These are phyloP conservation scores for Amphipyra tragopoginis DNA, from an alignment of 2,888 invertebrate genomes.

Conservation along the genomic window DNA sequence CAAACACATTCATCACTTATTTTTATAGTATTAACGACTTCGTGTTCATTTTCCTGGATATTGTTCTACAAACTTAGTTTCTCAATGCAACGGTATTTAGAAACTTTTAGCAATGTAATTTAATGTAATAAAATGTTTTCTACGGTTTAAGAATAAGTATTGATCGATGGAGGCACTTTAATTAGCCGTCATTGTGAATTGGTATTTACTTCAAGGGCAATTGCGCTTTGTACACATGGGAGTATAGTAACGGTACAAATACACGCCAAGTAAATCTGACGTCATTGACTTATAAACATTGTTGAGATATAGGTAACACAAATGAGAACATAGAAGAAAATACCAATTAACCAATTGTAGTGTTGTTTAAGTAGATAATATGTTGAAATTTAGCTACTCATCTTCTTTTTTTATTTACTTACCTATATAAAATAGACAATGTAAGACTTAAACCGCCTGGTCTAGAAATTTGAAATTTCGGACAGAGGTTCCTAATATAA, in stretches of 20 bases:
- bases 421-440: too few species aligned
- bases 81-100: conserved; percentile 17
- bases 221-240: conserved; percentile 54
- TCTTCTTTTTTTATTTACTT: too few species aligned
- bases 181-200: conserved; percentile 58
- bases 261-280: conserved; percentile 31
- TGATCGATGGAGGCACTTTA: conserved; percentile 60
- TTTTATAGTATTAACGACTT: conserved; percentile 27
- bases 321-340: too few species aligned
- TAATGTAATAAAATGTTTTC: conserved; percentile 17
- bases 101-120: conserved; percentile 15
- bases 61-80: conserved; percentile 28
- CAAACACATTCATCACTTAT: conserved; percentile 44
- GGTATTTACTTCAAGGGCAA: conserved; percentile 64
- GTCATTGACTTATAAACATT: neutral
- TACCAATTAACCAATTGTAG: too few species aligned
- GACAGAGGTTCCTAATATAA: too few species aligned
- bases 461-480: too few species aligned
- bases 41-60: conserved; percentile 28
- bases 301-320: too few species aligned
- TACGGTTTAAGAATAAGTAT: conserved; percentile 33
- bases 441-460: too few species aligned
- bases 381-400: too few species aligned
- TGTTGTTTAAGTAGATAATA: too few species aligned
- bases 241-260: conserved; percentile 38